These are phyloP conservation scores for Pachliopta kotzebuea DNA, from an alignment of 2,888 invertebrate genomes.

Conservation along the genomic window DNA sequence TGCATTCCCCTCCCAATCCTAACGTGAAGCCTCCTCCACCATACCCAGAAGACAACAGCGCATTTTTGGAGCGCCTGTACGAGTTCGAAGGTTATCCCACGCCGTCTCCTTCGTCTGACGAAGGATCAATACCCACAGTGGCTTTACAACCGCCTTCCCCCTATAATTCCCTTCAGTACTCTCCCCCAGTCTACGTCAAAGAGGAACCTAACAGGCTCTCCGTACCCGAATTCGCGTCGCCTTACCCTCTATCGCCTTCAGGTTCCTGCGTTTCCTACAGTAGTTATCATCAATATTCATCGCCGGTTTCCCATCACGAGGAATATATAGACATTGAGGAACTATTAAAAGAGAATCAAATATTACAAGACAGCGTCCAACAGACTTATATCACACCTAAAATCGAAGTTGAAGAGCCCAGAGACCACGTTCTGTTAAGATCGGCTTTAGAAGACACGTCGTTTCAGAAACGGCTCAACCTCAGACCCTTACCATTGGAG, in stretches of 20 bases:
- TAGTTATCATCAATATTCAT: conserved; percentile 78
- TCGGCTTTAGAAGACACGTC: conserved; percentile 92
- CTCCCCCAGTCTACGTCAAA: conserved; percentile 66
- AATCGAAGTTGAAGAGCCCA: conserved; percentile 77
- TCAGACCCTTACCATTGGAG: conserved; percentile 87
- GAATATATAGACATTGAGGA: conserved; percentile 83
- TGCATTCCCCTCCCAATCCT: conserved; percentile 69
- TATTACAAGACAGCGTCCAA: conserved; percentile 70
- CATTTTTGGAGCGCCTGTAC: conserved; percentile 71
- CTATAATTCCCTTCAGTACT: conserved; percentile 68
- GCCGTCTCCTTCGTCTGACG: conserved; percentile 76
- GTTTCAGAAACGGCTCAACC: conserved; percentile 91
- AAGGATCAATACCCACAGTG: conserved; percentile 79
- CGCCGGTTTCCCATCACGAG: conserved; percentile 80
- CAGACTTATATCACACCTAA: conserved; percentile 75
- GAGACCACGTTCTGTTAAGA: conserved; percentile 88
- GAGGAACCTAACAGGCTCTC: conserved; percentile 78
- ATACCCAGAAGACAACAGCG: conserved; percentile 59
- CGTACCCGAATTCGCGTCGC: conserved; percentile 73
- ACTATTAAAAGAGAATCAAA: conserved; percentile 79
- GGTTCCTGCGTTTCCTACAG: conserved; percentile 79
- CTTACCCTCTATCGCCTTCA: conserved; percentile 80
- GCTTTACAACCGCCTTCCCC: conserved; percentile 80
- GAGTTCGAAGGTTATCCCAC: conserved; percentile 75
- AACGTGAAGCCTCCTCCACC: conserved; percentile 71